Evolutionary conservation across 2,113 vertebrate species (phyloP).

Genomic region (Merops nubicus): DNA sequence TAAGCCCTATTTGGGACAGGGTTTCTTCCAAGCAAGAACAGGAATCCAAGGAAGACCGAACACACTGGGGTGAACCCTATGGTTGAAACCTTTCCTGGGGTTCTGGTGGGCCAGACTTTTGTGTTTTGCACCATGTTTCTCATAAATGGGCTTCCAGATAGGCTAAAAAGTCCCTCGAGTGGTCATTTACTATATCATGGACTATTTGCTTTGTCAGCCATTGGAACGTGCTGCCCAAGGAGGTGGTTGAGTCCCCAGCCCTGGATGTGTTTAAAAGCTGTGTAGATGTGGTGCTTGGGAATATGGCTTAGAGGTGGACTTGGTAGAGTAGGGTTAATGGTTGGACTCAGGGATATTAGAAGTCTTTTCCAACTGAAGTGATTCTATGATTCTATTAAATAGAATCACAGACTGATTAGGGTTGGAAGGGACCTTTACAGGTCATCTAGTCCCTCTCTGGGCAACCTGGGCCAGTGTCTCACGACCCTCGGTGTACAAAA

Average conservation of each 20-base stretch:
- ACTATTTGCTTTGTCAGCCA: too few species aligned
- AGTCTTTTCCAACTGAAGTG: too few species aligned
- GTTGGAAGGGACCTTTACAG: neutral
- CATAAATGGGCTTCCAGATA: neutral
- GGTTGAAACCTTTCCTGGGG: neutral
- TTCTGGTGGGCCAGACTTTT: neutral
- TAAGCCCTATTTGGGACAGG: neutral
- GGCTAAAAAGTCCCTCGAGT: neutral
- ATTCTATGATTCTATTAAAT: too few species aligned
- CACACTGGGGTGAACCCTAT: fast-evolving
- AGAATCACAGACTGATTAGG: neutral
- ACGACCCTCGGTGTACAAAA: neutral
- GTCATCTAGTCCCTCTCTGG: neutral
- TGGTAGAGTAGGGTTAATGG: too few species aligned
- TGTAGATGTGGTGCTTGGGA: too few species aligned
- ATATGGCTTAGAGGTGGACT: too few species aligned
- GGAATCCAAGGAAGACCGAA: fast-evolving
- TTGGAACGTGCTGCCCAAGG: too few species aligned
- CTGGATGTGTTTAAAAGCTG: too few species aligned
- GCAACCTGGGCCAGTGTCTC: neutral
- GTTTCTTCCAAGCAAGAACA: neutral
- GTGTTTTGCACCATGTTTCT: neutral
- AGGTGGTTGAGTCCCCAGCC: too few species aligned
- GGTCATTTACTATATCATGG: neutral
- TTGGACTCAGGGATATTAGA: too few species aligned